Conservation (phyloP, 2,888 invertebrate species). For the Aporophyla nigra region DNA sequence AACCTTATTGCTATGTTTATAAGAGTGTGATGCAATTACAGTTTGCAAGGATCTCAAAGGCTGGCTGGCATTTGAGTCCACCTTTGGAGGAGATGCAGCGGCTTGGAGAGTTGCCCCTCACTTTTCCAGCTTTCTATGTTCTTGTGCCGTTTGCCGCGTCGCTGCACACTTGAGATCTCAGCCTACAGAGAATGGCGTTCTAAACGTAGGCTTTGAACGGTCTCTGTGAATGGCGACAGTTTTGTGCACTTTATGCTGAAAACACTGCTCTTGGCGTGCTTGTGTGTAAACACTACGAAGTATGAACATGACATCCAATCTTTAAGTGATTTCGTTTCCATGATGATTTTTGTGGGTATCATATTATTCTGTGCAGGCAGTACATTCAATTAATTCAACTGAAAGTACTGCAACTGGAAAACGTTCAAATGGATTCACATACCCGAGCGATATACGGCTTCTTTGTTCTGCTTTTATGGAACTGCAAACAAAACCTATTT, state of each 20-base stretch:
- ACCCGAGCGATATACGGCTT: constrained; percentile 12
- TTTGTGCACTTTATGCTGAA: constrained; percentile 35
- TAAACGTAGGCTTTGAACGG: constrained; percentile 53
- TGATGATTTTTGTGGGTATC: background rate
- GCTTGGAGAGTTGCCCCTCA: constrained; percentile 49
- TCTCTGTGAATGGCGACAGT: constrained; percentile 49
- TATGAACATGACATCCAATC: background rate
- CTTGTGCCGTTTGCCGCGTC: constrained; percentile 39
- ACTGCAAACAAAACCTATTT: constrained; percentile 16
- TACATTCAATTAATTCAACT: constrained; percentile 9
- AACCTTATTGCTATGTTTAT: constrained; percentile 65
- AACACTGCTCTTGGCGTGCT: constrained; percentile 3
- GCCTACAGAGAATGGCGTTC: constrained; percentile 38
- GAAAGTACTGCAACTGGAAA: background rate
- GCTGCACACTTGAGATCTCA: constrained; percentile 44
- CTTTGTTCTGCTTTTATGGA: constrained; percentile 24
- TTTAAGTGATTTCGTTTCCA: background rate
- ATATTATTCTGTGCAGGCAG: background rate
- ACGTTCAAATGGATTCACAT: constrained; percentile 19
- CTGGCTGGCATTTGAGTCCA: constrained; percentile 57
- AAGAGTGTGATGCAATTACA: constrained; percentile 66
- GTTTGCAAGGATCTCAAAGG: constrained; percentile 67
- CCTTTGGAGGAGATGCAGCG: constrained; percentile 54
- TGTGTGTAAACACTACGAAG: background rate
- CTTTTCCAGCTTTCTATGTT: constrained; percentile 52